These are phyloP conservation scores for Trachelus troglodyta DNA, from an alignment of 2,888 invertebrate genomes.

Conservation along the genomic window DNA sequence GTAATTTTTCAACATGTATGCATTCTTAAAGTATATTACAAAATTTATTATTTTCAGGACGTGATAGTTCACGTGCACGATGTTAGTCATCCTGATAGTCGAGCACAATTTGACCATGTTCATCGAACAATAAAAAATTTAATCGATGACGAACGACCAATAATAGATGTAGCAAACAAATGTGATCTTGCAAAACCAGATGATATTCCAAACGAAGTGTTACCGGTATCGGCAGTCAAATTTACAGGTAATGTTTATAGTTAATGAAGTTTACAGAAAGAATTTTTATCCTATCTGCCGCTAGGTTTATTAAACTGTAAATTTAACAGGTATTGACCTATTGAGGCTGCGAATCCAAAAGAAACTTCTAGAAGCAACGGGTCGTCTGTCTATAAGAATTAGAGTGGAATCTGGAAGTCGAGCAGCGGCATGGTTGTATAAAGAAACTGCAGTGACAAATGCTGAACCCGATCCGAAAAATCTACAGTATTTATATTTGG, in stretches of 20 bases:
- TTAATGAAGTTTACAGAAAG: neutral
- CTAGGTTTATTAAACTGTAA: neutral
- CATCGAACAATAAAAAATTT: conserved; percentile 73
- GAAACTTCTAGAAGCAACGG: conserved; percentile 69
- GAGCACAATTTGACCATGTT: conserved; percentile 78
- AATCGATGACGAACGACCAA: conserved; percentile 61
- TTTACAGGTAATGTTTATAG: conserved; percentile 53
- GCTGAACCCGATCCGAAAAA: conserved; percentile 68
- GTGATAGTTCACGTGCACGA: conserved; percentile 84
- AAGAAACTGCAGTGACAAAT: conserved; percentile 72
- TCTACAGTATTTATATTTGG: conserved; percentile 69
- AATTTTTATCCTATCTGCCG: neutral
- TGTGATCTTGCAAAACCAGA: conserved; percentile 69
- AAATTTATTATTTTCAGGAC: conserved; percentile 70
- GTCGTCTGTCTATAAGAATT: conserved; percentile 68
- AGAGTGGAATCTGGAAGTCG: conserved; percentile 72
- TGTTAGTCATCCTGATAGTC: conserved; percentile 78
- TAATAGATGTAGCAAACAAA: conserved; percentile 81
- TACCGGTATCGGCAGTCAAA: conserved; percentile 68
- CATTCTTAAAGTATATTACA: neutral
- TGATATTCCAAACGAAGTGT: conserved; percentile 43
- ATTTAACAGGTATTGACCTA: conserved; percentile 64
- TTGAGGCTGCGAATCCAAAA: conserved; percentile 66
- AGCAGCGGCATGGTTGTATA: conserved; percentile 74
- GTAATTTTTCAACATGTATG: conserved; percentile 60